A percentile compares a stretch with the other conserved stretches of the same genome.
These are phyloP conservation scores for Neodiprion lecontei DNA, from an alignment of 1,140 invertebrate species.

Conservation along the genomic window DNA sequence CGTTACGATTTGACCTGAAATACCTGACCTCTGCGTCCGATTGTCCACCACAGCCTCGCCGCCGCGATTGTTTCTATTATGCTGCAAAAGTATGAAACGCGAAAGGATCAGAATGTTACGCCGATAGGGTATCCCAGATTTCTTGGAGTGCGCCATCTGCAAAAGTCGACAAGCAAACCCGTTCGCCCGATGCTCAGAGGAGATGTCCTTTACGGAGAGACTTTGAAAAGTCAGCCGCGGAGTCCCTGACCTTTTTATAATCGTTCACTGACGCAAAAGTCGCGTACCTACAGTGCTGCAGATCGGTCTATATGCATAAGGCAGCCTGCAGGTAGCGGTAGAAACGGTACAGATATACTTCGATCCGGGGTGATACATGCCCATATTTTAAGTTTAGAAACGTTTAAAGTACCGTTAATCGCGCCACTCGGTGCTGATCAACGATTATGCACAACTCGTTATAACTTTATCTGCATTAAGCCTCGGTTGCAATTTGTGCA, in stretches of 20 bases:
- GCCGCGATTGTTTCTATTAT: no score
- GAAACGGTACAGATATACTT: no score
- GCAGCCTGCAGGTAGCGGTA: no score
- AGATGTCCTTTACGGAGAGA: neutral
- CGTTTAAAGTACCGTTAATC: neutral
- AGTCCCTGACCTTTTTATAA: slow-evolving; percentile 1
- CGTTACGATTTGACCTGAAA: neutral
- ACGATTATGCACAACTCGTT: neutral
- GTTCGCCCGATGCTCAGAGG: no score
- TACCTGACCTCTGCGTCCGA: neutral
- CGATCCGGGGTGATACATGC: neutral
- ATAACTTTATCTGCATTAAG: neutral
- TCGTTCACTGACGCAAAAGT: neutral
- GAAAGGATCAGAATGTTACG: no score
- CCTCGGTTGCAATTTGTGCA: neutral
- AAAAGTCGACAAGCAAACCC: no score
- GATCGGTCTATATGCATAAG: no score
- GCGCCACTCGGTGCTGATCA: neutral
- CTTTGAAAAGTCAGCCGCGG: neutral
- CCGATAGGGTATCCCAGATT: no score
- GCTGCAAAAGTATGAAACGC: no score
- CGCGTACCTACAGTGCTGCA: no score
- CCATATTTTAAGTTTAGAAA: neutral
- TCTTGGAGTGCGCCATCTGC: no score
- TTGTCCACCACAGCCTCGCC: neutral